phyloP scores from a whole-genome alignment of 2,113 vertebrate genomes.

The Nansenia antarctica region DNA sequence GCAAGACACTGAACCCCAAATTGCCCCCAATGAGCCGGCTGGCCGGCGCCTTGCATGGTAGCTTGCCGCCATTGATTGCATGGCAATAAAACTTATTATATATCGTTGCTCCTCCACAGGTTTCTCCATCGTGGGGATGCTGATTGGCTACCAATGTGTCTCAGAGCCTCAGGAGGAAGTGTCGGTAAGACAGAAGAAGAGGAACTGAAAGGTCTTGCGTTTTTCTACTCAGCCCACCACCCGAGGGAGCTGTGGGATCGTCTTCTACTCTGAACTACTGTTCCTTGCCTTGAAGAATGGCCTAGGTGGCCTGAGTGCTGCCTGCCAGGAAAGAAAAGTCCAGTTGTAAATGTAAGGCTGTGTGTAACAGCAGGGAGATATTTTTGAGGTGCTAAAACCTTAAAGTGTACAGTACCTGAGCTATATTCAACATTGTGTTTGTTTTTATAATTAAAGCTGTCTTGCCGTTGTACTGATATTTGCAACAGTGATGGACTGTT shows the following conservation, averaged over 20 bases:
- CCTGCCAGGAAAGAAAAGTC: neutral
- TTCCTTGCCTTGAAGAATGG: constrained; percentile 32
- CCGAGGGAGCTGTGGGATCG: constrained; percentile 1
- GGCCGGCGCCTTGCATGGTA: too few relatives aligned
- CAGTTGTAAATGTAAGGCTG: neutral
- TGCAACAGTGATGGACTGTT: neutral
- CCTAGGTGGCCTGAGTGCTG: neutral
- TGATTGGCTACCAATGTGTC: constrained; percentile 88
- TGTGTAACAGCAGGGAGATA: neutral
- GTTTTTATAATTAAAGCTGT: neutral
- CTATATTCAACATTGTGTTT: neutral
- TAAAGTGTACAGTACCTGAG: neutral
- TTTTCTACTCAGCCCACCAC: neutral
- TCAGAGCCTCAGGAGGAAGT: constrained; percentile 75
- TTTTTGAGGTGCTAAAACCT: neutral
- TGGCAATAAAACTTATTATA: too few relatives aligned
- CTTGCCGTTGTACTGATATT: neutral
- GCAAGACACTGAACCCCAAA: too few relatives aligned
- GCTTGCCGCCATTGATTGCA: too few relatives aligned
- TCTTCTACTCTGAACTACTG: constrained; percentile 16
- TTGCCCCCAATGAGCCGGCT: too few relatives aligned
- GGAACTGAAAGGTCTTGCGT: constrained; percentile 70
- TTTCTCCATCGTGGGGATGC: constrained; percentile 91
- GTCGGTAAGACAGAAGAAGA: constrained; percentile 84
- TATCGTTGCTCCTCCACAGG: constrained; percentile 66